Conservation (phyloP, 2,888 invertebrate genomes). For the Vandiemenella viatica region DNA sequence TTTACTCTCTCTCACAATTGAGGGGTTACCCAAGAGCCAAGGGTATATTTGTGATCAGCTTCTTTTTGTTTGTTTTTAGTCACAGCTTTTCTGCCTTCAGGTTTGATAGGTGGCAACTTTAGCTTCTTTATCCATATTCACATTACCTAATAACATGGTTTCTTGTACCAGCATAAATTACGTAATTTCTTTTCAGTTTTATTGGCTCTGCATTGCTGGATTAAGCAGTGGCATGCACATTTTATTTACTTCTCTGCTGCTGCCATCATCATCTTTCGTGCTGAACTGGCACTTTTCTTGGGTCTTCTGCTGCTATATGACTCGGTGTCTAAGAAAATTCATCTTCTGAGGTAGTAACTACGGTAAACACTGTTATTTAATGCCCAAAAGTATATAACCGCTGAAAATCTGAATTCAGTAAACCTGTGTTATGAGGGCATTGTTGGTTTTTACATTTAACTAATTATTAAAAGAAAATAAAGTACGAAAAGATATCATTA, state of each 20-base stretch:
- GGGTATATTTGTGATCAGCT: not conserved
- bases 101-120: too few relatives aligned
- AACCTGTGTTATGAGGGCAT: too few relatives aligned
- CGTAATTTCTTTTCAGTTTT: constrained; percentile 58
- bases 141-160: too few relatives aligned
- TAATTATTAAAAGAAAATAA: too few relatives aligned
- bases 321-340: constrained; percentile 52
- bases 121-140: too few relatives aligned
- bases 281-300: constrained; percentile 73
- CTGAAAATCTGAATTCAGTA: too few relatives aligned
- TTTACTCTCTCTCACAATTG: not conserved
- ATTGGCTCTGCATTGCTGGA: constrained; percentile 70
- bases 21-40: not conserved
- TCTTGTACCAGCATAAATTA: too few relatives aligned
- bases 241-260: constrained; percentile 77
- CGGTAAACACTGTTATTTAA: constrained; percentile 5
- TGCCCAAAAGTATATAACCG: too few relatives aligned
- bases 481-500: too few relatives aligned
- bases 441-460: too few relatives aligned
- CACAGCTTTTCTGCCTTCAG: too few relatives aligned
- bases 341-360: constrained; percentile 45
- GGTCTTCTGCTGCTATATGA: constrained; percentile 74
- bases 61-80: not conserved
- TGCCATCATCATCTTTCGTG: constrained; percentile 77
- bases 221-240: constrained; percentile 53